These are phyloP conservation scores for Nasonia oneida DNA, from an alignment of 2,888 invertebrate genomes.

Conservation along the genomic window DNA sequence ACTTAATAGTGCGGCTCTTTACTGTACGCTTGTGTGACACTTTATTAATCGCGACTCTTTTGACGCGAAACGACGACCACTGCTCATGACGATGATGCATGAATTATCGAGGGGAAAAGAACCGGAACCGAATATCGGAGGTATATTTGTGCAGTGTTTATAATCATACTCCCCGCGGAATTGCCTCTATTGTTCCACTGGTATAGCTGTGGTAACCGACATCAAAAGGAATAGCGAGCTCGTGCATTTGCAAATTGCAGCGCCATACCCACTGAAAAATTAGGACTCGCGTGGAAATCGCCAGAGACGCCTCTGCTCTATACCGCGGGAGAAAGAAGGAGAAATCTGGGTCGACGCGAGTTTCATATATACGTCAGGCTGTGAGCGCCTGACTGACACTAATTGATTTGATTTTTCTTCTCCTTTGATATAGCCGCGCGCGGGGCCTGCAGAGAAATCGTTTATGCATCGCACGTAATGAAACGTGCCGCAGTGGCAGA, in stretches of 20 bases:
- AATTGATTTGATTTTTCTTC: slow-evolving; percentile 50
- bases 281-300: background rate
- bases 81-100: background rate
- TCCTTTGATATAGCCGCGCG: background rate
- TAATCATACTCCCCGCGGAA: background rate
- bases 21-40: background rate
- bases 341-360: slow-evolving; percentile 11
- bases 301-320: background rate
- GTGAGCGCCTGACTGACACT: slow-evolving; percentile 24
- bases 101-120: no score
- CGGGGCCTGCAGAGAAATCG: background rate
- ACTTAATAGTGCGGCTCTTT: background rate
- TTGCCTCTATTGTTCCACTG: background rate
- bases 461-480: slow-evolving; percentile 30
- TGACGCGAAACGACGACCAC: background rate
- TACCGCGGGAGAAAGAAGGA: background rate
- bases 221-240: no score
- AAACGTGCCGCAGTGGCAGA: background rate
- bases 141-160: no score
- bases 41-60: slow-evolving; percentile 5
- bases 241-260: background rate
- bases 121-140: no score
- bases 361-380: background rate
- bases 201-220: background rate
- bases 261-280: background rate